Evolutionary conservation across 2,113 vertebrate genomes (phyloP).

Genomic region (Empidonax traillii): DNA sequence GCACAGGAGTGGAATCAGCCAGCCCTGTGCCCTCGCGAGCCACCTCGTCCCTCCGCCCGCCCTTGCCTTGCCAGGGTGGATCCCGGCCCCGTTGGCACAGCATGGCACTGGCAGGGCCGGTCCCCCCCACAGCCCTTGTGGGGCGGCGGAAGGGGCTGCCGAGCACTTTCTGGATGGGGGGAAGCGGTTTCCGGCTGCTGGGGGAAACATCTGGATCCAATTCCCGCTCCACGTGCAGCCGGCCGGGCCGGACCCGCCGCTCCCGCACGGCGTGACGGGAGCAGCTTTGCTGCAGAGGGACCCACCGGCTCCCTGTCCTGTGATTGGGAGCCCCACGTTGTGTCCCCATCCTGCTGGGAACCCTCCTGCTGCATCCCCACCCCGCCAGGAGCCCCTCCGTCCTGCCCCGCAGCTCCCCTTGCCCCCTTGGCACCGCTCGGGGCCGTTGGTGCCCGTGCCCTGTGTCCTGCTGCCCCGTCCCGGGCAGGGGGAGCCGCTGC

Average conservation of each 20-base stretch:
- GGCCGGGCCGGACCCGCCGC: background rate
- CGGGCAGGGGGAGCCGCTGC: background rate
- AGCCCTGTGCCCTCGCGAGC: accelerated
- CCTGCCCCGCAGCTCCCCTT: background rate
- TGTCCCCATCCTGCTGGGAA: background rate
- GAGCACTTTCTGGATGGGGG: background rate
- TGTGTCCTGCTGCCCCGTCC: background rate
- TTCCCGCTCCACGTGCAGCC: background rate
- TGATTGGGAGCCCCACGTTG: background rate
- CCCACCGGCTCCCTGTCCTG: accelerated
- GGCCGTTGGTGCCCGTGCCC: background rate
- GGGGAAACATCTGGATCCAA: slow-evolving; percentile 55
- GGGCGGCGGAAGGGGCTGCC: background rate
- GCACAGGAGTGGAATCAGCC: background rate
- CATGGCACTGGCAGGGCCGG: accelerated
- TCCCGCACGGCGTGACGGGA: accelerated
- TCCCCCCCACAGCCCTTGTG: accelerated
- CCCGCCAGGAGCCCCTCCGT: accelerated
- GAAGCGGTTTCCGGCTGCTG: background rate
- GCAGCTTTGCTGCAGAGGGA: background rate
- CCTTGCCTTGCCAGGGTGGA: accelerated
- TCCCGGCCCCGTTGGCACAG: accelerated
- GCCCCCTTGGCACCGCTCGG: background rate
- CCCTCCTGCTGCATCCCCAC: background rate
- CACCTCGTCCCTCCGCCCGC: background rate